phyloP scores from a whole-genome alignment of 2,797 vertebrate species.

The Scyliorhinus canicula region DNA sequence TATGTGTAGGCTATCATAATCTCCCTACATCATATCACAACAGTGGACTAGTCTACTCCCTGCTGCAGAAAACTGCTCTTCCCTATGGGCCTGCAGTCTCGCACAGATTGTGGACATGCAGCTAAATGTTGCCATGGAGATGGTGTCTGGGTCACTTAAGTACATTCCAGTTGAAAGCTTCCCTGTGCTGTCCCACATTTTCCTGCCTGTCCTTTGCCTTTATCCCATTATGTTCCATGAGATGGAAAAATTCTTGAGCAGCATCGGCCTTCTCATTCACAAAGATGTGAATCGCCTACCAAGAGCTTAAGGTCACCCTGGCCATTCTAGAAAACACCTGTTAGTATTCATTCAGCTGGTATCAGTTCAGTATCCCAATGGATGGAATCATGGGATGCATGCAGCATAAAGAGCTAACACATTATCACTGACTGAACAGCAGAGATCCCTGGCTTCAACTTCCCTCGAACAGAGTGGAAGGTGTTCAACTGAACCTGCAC shows the following conservation, averaged over 20 bases:
- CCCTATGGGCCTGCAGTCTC: not conserved
- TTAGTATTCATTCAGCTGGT: not conserved
- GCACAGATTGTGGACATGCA: not conserved
- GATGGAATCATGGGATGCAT: not conserved
- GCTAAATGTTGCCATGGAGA: not conserved
- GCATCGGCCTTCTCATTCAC: not conserved
- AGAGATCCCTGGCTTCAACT: not conserved
- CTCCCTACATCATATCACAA: not conserved
- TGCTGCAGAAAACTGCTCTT: not conserved
- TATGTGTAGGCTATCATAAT: not conserved
- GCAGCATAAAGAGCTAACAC: not conserved
- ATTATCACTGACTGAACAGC: not conserved
- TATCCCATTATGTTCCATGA: not conserved
- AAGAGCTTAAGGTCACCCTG: not conserved
- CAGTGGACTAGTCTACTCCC: not conserved
- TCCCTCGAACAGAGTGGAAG: too few species aligned
- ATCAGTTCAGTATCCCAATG: not conserved
- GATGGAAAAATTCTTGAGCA: not conserved
- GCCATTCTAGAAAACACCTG: not conserved
- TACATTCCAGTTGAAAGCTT: not conserved
- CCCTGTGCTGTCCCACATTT: not conserved
- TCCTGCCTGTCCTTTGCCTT: not conserved
- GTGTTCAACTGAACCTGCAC: not conserved
- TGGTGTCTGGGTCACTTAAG: not conserved
- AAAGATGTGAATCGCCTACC: not conserved